These are phyloP conservation scores for Lepidurus arcticus DNA, from an alignment of 1,140 invertebrate genomes.

Conservation along the genomic window DNA sequence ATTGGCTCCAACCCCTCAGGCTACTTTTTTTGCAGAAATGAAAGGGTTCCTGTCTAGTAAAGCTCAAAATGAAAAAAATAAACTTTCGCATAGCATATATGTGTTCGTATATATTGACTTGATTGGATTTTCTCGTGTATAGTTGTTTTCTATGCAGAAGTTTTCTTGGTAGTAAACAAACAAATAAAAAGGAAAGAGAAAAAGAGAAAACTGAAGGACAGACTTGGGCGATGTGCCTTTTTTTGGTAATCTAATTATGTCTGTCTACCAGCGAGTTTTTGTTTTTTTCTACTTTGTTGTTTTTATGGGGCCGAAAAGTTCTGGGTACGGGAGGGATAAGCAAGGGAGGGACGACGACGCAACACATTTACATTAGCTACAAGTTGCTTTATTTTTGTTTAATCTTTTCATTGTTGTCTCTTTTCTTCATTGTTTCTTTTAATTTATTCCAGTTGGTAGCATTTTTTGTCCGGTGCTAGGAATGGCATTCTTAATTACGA, in stretches of 20 bases:
- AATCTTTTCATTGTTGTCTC: too few relatives aligned
- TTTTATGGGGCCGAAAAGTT: background rate
- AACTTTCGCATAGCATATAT: background rate
- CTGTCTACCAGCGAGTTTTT: background rate
- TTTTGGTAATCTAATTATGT: slow-evolving; percentile 1
- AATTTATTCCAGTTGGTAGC: too few relatives aligned
- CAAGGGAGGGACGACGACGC: background rate
- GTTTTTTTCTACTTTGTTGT: background rate
- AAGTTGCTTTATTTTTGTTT: background rate
- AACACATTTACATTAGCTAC: background rate
- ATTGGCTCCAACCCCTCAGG: background rate
- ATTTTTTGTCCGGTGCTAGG: background rate
- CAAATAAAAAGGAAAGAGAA: background rate
- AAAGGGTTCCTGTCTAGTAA: background rate
- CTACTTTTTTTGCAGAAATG: background rate
- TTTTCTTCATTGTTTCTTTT: too few relatives aligned
- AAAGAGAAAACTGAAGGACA: background rate
- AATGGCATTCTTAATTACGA: background rate
- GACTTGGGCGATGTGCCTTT: background rate
- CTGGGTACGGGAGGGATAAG: background rate
- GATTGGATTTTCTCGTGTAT: slow-evolving; percentile 3
- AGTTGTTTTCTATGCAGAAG: background rate
- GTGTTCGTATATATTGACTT: background rate
- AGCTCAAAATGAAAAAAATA: background rate
- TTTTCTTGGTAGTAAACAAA: background rate